These are phyloP conservation scores for Cybosia mesomella DNA, from an alignment of 2,888 invertebrate genomes.

Conservation along the genomic window DNA sequence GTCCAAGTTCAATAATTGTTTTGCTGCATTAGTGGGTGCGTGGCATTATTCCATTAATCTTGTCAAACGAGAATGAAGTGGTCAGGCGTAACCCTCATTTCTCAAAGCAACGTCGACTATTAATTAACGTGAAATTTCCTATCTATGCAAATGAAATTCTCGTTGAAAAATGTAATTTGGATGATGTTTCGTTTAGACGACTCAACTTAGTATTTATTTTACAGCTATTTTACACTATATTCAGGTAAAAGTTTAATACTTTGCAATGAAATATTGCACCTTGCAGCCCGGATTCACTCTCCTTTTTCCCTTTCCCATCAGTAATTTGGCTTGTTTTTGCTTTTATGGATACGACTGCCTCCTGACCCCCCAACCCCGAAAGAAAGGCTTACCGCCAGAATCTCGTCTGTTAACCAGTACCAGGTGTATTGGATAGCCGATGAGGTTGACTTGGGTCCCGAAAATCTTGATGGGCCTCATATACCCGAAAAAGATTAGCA, in stretches of 20 bases:
- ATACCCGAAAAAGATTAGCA: too few relatives aligned
- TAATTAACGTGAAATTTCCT: constrained; percentile 74
- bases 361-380: too few relatives aligned
- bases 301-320: too few relatives aligned
- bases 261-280: too few relatives aligned
- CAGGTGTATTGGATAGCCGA: too few relatives aligned
- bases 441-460: too few relatives aligned
- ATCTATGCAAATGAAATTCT: constrained; percentile 73
- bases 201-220: constrained; percentile 24
- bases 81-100: constrained; percentile 79
- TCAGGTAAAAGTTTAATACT: background rate
- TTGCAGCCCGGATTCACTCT: too few relatives aligned
- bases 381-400: too few relatives aligned
- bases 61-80: constrained; percentile 77
- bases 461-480: too few relatives aligned
- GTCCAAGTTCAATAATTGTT: constrained; percentile 51
- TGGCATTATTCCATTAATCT: constrained; percentile 73
- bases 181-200: constrained; percentile 46
- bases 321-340: too few relatives aligned
- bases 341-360: too few relatives aligned
- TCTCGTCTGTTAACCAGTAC: too few relatives aligned
- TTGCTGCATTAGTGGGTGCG: constrained; percentile 63
- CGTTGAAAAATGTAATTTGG: constrained; percentile 62
- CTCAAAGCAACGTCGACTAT: constrained; percentile 71
- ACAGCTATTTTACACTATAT: constrained; percentile 2